Percentiles rank a stretch among this genome's conserved stretches.
phyloP scores from a whole-genome alignment of 2,797 vertebrate species.

The Spea hammondii region DNA sequence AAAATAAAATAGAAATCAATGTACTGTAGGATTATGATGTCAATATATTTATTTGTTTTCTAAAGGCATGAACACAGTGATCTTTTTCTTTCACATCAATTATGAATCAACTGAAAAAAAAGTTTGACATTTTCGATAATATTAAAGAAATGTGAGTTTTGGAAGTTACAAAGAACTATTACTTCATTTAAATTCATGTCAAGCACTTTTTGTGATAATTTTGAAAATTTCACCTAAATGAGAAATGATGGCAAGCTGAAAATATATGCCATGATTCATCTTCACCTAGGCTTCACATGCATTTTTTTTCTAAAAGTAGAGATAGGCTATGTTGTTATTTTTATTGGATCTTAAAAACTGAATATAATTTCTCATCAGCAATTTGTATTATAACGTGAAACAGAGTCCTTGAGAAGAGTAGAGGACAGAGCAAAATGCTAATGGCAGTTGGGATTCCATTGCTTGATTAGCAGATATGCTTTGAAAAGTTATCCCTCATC shows the following conservation, averaged over 20 bases:
- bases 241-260: constrained; percentile 4
- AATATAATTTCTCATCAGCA: constrained; percentile 24
- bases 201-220: constrained; percentile 20
- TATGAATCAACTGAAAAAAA: no score
- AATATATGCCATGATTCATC: constrained; percentile 27
- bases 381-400: constrained; percentile 30
- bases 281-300: constrained; percentile 17
- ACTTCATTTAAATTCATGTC: constrained; percentile 30
- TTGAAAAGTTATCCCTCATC: constrained; percentile 45
- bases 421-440: constrained; percentile 44
- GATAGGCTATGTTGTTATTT: constrained; percentile 30
- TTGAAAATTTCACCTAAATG: constrained; percentile 3
- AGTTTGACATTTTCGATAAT: not conserved
- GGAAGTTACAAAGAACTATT: not conserved
- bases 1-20: no score
- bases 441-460: constrained; percentile 24
- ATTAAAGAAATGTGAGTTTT: constrained; percentile 15
- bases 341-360: constrained; percentile 14
- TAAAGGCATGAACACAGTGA: no score
- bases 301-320: constrained; percentile 16
- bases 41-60: no score
- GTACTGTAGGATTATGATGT: not conserved
- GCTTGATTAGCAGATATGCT: constrained; percentile 43
- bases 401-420: constrained; percentile 40
- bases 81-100: no score